phyloP scores from a whole-genome alignment of 1,140 invertebrate species.

The Contarinia nasturtii region DNA sequence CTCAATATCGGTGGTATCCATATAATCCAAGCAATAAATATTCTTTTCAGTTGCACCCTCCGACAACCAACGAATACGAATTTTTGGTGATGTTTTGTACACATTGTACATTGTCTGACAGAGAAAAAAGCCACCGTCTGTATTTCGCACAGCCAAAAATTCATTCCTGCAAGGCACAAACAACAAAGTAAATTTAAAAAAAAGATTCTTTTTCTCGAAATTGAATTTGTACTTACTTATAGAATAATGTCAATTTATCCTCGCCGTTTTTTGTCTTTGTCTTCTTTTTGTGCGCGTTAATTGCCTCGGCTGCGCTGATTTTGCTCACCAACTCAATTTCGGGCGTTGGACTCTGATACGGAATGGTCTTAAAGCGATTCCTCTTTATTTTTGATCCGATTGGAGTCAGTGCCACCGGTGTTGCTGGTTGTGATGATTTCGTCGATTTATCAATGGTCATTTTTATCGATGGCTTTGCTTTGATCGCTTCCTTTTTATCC shows the following conservation, averaged over 20 bases:
- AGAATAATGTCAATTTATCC: conserved; percentile 69
- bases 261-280: conserved; percentile 39
- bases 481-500: not conserved
- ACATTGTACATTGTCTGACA: conserved; percentile 84
- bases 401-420: not conserved
- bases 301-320: conserved; percentile 32
- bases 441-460: not conserved
- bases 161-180: conserved; percentile 43
- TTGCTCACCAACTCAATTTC: conserved; percentile 57
- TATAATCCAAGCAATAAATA: conserved; percentile 75
- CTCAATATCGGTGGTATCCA: conserved; percentile 73
- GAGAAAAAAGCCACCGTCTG: conserved; percentile 72
- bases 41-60: conserved; percentile 42
- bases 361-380: conserved; percentile 14
- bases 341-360: conserved; percentile 62
- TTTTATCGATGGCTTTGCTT: not conserved
- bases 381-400: conserved; percentile 3
- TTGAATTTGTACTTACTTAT: conserved; percentile 39
- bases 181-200: conserved; percentile 5
- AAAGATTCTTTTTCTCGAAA: conserved; percentile 4
- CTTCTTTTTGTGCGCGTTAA: conserved; percentile 28
- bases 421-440: not conserved
- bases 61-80: conserved; percentile 77
- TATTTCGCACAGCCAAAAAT: conserved; percentile 77
- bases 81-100: conserved; percentile 58